A percentile compares a stretch with the other conserved stretches of the same genome.
Evolutionary conservation across 2,888 invertebrate genomes (phyloP).

Genomic region (Epirrita christyi): DNA sequence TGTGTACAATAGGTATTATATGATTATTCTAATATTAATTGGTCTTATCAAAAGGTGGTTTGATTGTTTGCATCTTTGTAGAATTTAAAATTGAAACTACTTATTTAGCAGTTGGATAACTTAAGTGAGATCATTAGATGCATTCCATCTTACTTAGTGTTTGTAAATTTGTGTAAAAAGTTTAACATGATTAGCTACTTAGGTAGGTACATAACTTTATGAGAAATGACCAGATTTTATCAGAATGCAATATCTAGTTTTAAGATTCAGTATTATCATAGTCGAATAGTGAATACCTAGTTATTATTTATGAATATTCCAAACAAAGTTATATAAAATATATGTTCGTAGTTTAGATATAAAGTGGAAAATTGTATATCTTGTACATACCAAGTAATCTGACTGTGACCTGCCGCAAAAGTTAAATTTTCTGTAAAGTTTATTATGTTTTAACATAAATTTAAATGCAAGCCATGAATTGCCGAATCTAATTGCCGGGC

Average conservation of each 20-base stretch:
- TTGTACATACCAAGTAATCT: conserved; percentile 25
- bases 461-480: no score
- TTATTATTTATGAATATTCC: conserved; percentile 75
- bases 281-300: conserved; percentile 75
- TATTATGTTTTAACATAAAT: no score
- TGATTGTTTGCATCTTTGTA: conserved; percentile 29
- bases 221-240: conserved; percentile 83
- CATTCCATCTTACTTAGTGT: conserved; percentile 63
- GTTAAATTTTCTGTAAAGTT: not conserved
- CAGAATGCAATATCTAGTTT: conserved; percentile 82
- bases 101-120: conserved; percentile 1
- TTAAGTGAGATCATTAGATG: conserved; percentile 47
- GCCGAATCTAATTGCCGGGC: no score
- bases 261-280: conserved; percentile 82
- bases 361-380: conserved; percentile 43
- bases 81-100: conserved; percentile 13
- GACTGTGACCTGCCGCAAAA: not conserved
- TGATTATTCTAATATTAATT: conserved; percentile 31
- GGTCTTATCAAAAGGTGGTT: conserved; percentile 21
- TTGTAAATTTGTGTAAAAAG: conserved; percentile 78
- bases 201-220: conserved; percentile 68
- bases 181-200: conserved; percentile 53
- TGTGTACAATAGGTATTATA: conserved; percentile 46
- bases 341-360: conserved; percentile 43
- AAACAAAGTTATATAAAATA: conserved; percentile 68